phyloP scores from a whole-genome alignment of 92 coral and sea anemone species.

The Zoanthus solanderi region DNA sequence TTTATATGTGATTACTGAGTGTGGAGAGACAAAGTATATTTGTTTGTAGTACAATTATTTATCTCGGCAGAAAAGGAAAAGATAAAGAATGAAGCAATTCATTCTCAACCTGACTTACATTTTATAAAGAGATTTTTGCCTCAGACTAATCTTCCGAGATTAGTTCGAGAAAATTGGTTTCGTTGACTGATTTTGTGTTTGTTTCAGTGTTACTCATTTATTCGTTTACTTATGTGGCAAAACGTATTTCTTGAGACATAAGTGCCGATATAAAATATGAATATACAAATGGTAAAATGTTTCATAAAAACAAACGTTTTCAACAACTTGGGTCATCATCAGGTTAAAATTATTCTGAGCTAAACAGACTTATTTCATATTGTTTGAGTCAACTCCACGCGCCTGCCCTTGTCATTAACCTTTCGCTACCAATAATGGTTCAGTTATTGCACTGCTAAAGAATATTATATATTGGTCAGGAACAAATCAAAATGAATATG shows the following conservation, averaged over 20 bases:
- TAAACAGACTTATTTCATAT: too few species aligned
- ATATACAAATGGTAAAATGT: too few species aligned
- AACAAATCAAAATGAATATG: background rate
- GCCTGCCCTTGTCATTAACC: background rate
- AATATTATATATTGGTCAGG: background rate
- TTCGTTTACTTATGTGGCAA: too few species aligned
- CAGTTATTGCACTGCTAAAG: background rate
- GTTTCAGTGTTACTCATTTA: too few species aligned
- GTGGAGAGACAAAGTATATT: background rate
- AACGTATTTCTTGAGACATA: too few species aligned
- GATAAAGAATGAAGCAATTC: background rate
- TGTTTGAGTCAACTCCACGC: background rate
- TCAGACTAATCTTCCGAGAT: too few species aligned
- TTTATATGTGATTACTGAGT: background rate
- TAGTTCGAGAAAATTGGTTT: too few species aligned
- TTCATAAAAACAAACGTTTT: too few species aligned
- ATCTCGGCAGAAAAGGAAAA: background rate
- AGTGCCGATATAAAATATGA: too few species aligned
- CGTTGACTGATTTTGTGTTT: too few species aligned
- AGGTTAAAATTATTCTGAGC: too few species aligned
- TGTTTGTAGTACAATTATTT: background rate
- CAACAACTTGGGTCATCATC: too few species aligned
- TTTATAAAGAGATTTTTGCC: background rate
- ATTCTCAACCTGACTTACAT: background rate
- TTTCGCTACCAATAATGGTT: background rate